Evolutionary conservation across 1,140 invertebrate genomes (phyloP).

Genomic region (Danaus plexippus): DNA sequence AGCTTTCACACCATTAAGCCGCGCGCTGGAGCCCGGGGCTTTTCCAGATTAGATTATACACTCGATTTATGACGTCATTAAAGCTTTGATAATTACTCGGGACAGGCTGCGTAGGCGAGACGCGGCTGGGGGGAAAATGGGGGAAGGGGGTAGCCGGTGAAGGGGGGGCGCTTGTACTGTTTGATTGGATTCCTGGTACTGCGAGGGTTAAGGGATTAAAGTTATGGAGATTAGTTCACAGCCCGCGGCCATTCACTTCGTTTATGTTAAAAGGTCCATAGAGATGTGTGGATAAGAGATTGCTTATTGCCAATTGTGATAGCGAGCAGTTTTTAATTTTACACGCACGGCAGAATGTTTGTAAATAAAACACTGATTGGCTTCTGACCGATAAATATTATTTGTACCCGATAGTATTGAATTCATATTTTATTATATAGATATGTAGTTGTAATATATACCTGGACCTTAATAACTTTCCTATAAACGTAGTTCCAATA

Average conservation of each 20-base stretch:
- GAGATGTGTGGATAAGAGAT: slow-evolving; percentile 70
- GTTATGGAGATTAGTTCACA: slow-evolving; percentile 70
- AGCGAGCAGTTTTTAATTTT: slow-evolving; percentile 63
- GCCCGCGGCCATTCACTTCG: slow-evolving; percentile 61
- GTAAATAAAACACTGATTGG: slow-evolving; percentile 56
- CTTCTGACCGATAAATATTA: slow-evolving; percentile 26
- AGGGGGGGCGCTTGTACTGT: slow-evolving; percentile 60
- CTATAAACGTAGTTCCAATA: neutral
- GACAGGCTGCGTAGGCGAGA: slow-evolving; percentile 68
- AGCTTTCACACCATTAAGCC: slow-evolving; percentile 71
- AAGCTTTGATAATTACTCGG: slow-evolving; percentile 73
- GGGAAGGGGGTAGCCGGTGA: slow-evolving; percentile 28
- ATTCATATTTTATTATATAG: too few relatives aligned
- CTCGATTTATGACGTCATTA: slow-evolving; percentile 73
- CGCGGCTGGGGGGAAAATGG: slow-evolving; percentile 30
- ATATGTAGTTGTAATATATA: too few relatives aligned
- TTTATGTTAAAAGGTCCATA: slow-evolving; percentile 68
- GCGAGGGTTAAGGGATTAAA: slow-evolving; percentile 70
- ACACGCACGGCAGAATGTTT: slow-evolving; percentile 37
- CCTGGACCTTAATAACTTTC: too few relatives aligned
- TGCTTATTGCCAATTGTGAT: slow-evolving; percentile 70
- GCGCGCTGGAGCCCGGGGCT: slow-evolving; percentile 68
- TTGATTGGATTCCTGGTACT: slow-evolving; percentile 70
- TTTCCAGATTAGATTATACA: slow-evolving; percentile 74
- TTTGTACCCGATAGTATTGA: neutral